phyloP scores from a whole-genome alignment of 2,797 vertebrate species.

The Martes flavigula region DNA sequence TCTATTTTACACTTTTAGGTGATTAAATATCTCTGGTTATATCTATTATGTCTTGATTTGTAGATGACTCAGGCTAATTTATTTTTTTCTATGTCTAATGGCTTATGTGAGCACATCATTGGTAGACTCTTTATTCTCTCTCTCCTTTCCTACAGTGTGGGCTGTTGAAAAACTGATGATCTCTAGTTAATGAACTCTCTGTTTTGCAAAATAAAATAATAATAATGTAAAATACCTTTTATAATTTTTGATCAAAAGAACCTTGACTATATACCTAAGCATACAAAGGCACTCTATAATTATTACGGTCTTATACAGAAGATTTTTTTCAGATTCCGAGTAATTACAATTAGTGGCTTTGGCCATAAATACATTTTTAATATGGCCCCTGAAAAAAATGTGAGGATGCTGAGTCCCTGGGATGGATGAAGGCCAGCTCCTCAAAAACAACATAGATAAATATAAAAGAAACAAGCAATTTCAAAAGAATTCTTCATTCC shows the following conservation, averaged over 20 bases:
- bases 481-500: not conserved
- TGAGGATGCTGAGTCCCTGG: not conserved
- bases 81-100: not conserved
- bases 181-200: not conserved
- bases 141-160: not conserved
- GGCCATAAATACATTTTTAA: not conserved
- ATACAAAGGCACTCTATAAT: not conserved
- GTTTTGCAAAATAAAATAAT: not conserved
- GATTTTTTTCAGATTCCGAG: not conserved
- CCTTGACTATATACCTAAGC: not conserved
- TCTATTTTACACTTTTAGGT: not conserved
- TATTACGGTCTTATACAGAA: not conserved
- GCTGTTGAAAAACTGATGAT: not conserved
- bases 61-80: not conserved
- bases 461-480: not conserved
- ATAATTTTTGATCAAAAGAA: not conserved
- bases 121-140: not conserved
- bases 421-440: not conserved
- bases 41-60: not conserved
- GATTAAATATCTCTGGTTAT: not conserved
- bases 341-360: not conserved
- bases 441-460: not conserved
- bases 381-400: not conserved
- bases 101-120: not conserved
- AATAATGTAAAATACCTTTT: not conserved